Base-by-base conservation (phyloP, 2,888 invertebrate genomes). In the Mamestra brassicae region DNA sequence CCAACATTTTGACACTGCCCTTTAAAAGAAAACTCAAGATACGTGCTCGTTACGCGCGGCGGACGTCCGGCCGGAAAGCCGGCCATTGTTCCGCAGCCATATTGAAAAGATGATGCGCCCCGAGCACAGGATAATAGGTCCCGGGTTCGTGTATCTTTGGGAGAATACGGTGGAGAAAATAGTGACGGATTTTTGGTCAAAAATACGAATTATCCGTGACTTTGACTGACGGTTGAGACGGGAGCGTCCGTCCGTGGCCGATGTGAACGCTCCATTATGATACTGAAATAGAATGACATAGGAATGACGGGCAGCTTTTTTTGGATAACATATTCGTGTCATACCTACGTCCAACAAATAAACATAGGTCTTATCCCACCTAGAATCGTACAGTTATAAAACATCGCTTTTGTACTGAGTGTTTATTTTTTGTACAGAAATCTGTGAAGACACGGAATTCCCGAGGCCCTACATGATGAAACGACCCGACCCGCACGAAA, bases 401-500 rank as follows among this genome's bases (percentile, higher is more conserved):
- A 70, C 15, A 36, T 15, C 15, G 11, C 36, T 26, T 26, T 57
- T 15, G 11, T 57, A 57, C 36, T 50, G 38, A 60, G 57, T 67
- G 38, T 61, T 72, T 42, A 42, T 72, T 88, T 90, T 79, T 87
- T 79, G 69, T 67, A 36, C 90, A 96, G 96, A 96, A 92, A 96
- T 96, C 81, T 95, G 95, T 83, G 96, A 96, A 80, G 96, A 96
- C 70, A 92, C 93, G 1, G 95, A 95, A 70, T 95, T 96, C 77
- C 96, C 96, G 3, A 91, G 96, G 6, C 96, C 96, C 42, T 96
- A 96, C 89, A 95, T 96, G 96, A 96, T 96, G 95, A 96, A 95
- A 80, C 91, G 96, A 5, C 92, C 95, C 5, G 96, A 96, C 78
- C 96, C 95, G 0, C 94, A 94, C 72, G 96, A 96, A 87, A 97